Conservation (phyloP, 2,797 vertebrate species). For the Vipera ursinii region DNA sequence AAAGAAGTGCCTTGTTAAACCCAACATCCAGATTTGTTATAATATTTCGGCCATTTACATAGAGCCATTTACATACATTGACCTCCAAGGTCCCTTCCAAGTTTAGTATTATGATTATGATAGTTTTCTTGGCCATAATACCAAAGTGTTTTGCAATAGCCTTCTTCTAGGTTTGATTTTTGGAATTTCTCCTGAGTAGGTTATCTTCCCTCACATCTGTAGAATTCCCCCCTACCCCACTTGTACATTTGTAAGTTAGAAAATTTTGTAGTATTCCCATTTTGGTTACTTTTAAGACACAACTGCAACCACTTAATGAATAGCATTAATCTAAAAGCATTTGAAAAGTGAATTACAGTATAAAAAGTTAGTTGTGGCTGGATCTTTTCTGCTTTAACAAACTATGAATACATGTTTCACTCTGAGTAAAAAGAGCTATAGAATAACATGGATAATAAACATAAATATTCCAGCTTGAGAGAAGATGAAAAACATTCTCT, state of each 20-base stretch:
- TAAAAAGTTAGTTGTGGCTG: background rate
- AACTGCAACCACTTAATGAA: background rate
- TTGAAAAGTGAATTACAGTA: background rate
- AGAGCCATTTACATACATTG: too few species aligned
- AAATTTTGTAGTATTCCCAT: background rate
- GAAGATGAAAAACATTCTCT: background rate
- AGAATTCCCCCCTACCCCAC: too few species aligned
- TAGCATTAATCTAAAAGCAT: background rate
- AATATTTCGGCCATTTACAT: too few species aligned
- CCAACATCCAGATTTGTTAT: too few species aligned
- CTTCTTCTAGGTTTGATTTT: too few species aligned
- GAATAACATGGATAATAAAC: background rate
- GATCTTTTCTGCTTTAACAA: background rate
- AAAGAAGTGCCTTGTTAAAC: background rate
- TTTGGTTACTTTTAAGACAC: background rate
- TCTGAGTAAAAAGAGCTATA: background rate
- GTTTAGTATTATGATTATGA: too few species aligned
- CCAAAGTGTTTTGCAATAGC: too few species aligned
- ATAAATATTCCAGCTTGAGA: background rate
- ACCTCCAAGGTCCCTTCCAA: too few species aligned
- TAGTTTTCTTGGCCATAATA: too few species aligned
- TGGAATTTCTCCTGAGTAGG: too few species aligned
- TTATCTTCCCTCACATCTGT: too few species aligned
- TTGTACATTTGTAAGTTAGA: background rate
- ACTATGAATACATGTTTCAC: background rate